phyloP scores from a whole-genome alignment of 2,113 vertebrate species.

The Vulpes ferrilata region DNA sequence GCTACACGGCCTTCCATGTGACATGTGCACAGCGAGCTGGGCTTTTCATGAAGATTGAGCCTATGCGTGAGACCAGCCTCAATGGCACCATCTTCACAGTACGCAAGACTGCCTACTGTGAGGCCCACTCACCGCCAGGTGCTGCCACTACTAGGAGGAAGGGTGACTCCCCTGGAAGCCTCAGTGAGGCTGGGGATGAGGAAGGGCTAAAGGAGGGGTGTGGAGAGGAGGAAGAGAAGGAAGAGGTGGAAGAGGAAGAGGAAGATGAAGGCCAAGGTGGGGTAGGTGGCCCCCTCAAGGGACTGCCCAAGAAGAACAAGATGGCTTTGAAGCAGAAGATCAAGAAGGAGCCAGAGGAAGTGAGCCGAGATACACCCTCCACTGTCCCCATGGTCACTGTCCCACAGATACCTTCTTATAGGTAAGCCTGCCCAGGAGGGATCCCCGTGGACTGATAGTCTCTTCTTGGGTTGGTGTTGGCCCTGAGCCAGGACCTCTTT shows the following conservation, averaged over 20 bases:
- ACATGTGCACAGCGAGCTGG: conserved; percentile 97
- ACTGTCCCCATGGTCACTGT: conserved; percentile 90
- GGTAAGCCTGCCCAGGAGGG: conserved; percentile 87
- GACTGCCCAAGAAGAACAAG: conserved; percentile 88
- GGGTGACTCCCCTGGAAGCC: conserved; percentile 70
- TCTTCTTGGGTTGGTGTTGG: conserved; percentile 36
- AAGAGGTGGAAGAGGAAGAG: conserved; percentile 80
- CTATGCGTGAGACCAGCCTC: conserved; percentile 95
- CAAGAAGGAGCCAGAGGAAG: conserved; percentile 90
- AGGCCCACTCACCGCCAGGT: conserved; percentile 92
- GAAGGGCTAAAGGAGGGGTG: conserved; percentile 87
- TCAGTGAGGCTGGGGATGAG: conserved; percentile 83
- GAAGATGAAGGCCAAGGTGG: conserved; percentile 87
- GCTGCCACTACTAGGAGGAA: conserved; percentile 68
- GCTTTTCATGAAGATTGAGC: conserved; percentile 99
- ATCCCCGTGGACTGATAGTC: neutral
- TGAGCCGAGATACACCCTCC: conserved; percentile 74
- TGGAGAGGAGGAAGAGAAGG: conserved; percentile 82
- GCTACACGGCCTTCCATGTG: conserved; percentile 98
- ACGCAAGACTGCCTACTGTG: conserved; percentile 97
- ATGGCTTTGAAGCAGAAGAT: conserved; percentile 93
- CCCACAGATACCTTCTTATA: conserved; percentile 94
- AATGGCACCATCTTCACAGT: conserved; percentile 97
- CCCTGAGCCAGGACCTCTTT: conserved; percentile 24
- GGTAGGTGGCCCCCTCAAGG: conserved; percentile 77